These are phyloP conservation scores for Hymenopus coronatus DNA, from an alignment of 2,888 invertebrate genomes.

Conservation along the genomic window DNA sequence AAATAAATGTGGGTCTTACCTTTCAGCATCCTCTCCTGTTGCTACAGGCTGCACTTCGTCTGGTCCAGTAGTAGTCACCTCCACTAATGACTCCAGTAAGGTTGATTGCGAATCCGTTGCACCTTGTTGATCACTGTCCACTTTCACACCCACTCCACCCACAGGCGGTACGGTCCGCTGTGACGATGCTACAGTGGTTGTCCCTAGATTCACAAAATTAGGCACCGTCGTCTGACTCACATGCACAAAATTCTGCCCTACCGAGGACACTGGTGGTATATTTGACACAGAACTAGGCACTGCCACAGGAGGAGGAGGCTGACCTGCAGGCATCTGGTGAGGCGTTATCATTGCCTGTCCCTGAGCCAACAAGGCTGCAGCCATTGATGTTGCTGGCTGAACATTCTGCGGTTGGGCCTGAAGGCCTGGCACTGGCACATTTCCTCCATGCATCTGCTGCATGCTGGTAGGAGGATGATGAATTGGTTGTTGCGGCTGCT, in stretches of 20 bases:
- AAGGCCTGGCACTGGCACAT: background rate
- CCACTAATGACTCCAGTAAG: background rate
- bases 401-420: background rate
- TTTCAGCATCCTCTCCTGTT: slow-evolving; percentile 13
- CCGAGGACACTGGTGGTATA: background rate
- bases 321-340: background rate
- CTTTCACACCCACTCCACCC: background rate
- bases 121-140: background rate
- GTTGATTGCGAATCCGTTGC: background rate
- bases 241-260: slow-evolving; percentile 5
- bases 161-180: slow-evolving; percentile 9
- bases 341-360: slow-evolving; percentile 9
- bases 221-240: background rate
- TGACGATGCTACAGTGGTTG: background rate
- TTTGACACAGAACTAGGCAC: slow-evolving; percentile 10
- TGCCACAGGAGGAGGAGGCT: background rate
- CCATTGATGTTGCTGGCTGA: background rate
- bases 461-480: slow-evolving; percentile 29
- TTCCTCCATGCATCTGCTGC: slow-evolving; percentile 10
- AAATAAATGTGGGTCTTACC: background rate
- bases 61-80: background rate
- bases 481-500: slow-evolving; percentile 25
- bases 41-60: background rate
- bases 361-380: slow-evolving; percentile 18
- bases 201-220: background rate